A percentile compares a stretch with the other conserved stretches of the same genome.
Evolutionary conservation across 2,797 vertebrate species (phyloP).

Genomic region (Erethizon dorsatum): DNA sequence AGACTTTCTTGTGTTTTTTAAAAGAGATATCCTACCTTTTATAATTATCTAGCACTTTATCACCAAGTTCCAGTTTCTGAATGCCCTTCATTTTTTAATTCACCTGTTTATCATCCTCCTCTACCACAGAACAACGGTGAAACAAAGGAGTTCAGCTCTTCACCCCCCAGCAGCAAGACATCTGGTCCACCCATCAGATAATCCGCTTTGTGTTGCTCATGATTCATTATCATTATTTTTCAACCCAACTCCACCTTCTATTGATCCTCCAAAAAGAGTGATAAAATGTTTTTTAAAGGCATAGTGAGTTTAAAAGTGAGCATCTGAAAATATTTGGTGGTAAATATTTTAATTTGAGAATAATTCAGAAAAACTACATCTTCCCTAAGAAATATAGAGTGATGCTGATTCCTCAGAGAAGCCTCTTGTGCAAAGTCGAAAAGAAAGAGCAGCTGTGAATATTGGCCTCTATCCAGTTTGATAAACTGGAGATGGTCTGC

Average conservation of each 20-base stretch:
- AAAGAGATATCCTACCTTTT: not conserved
- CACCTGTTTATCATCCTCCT: not conserved
- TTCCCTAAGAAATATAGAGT: not conserved
- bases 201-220: not conserved
- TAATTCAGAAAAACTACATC: slow-evolving; percentile 12
- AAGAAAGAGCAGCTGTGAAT: slow-evolving; percentile 70
- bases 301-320: not conserved
- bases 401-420: slow-evolving; percentile 31
- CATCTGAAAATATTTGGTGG: slow-evolving; percentile 53
- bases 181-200: not conserved
- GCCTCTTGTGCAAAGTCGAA: not conserved
- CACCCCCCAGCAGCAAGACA: not conserved
- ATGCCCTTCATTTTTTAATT: slow-evolving; percentile 15
- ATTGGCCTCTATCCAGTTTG: slow-evolving; percentile 66
- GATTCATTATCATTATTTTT: not conserved
- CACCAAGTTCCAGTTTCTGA: not conserved
- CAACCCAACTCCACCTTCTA: not conserved
- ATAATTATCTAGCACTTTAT: not conserved
- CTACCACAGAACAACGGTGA: not conserved
- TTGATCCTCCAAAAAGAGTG: not conserved
- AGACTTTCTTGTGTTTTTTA: not conserved
- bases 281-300: not conserved
- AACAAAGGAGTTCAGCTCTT: not conserved
- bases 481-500: slow-evolving; percentile 43
- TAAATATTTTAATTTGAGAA: slow-evolving; percentile 61